These are phyloP conservation scores for Phenacoccus solenopsis DNA, from an alignment of 1,140 invertebrate genomes.

Conservation along the genomic window DNA sequence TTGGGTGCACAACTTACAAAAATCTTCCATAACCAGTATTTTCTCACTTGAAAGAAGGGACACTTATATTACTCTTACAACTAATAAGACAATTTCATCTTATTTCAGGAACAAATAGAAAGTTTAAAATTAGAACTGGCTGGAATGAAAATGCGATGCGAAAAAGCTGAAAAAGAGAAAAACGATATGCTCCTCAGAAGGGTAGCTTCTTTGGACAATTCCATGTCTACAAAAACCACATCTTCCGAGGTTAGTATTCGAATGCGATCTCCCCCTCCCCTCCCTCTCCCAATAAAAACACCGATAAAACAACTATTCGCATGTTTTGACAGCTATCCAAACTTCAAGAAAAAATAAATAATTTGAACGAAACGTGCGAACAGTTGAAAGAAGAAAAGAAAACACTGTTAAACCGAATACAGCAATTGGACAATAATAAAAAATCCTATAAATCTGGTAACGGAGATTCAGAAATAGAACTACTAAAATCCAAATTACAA, in stretches of 20 bases:
- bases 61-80: conserved; percentile 33
- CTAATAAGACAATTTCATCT: conserved; percentile 31
- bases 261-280: background rate
- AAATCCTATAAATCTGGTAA: conserved; percentile 24
- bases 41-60: too few species aligned
- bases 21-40: too few species aligned
- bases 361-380: conserved; percentile 60
- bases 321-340: conserved; percentile 40
- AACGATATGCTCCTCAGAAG: conserved; percentile 66
- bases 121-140: conserved; percentile 49
- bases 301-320: background rate
- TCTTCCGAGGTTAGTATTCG: conserved; percentile 41
- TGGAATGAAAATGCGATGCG: conserved; percentile 44
- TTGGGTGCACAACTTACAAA: background rate
- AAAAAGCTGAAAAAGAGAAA: conserved; percentile 71
- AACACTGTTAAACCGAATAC: conserved; percentile 50
- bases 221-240: conserved; percentile 49
- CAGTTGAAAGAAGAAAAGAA: conserved; percentile 72
- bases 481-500: conserved; percentile 61
- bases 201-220: conserved; percentile 57
- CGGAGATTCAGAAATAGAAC: conserved; percentile 43
- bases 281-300: background rate
- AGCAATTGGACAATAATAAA: conserved; percentile 50
- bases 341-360: conserved; percentile 68
- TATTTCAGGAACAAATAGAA: conserved; percentile 31